Evolutionary conservation across 2,888 invertebrate genomes (phyloP), one percentile per base, ranked within the genome.

Genomic region (Drosophila cognata): DNA sequence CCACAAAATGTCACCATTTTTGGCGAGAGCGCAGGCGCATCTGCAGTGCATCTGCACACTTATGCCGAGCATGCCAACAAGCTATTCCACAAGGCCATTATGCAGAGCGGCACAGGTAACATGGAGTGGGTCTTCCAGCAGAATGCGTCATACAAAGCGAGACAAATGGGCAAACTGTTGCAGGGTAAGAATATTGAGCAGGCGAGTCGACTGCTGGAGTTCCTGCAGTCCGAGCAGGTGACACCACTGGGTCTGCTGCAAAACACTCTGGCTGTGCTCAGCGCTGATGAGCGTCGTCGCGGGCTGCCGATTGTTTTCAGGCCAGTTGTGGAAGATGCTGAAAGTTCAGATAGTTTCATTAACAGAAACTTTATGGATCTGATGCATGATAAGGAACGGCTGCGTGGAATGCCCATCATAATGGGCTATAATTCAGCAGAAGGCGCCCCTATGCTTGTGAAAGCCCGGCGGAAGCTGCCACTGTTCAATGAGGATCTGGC

Each of bases 401-500:
- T 93, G 38, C 90, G 94, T 28, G 92, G 94, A 0, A 94, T 94
- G 8, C 95, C 95, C 1, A 88, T 94, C 0, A 93, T 95, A 5
- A 92, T 94, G 75, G 95, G 95, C 7, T 89, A 94, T 0, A 94
- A 94, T 59, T 94, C 94, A 0, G 94, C 94, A 0, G 95, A 95
- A 90, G 95, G 95, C 0, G 75, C 95, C 1, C 93, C 94, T 0
- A 93, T 68, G 84, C 35, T 91, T 7, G 18, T 75, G 0, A 79
- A 83, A 79, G 91, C 87, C 0, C 55, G 79, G 13, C 88, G 85
- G n/a, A 92, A 91, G 51, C 16, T 93, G 1, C 77, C 86, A 1
- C 68, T 72, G 4, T 82, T 77, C 31, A 86, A 92, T 8, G 56
- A 82, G n/a, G 93, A 93, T 68, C 52, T 92, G 11, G 76, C 85